Conservation (phyloP, 1,140 invertebrate species). For the Gonatopus flavifemur region DNA sequence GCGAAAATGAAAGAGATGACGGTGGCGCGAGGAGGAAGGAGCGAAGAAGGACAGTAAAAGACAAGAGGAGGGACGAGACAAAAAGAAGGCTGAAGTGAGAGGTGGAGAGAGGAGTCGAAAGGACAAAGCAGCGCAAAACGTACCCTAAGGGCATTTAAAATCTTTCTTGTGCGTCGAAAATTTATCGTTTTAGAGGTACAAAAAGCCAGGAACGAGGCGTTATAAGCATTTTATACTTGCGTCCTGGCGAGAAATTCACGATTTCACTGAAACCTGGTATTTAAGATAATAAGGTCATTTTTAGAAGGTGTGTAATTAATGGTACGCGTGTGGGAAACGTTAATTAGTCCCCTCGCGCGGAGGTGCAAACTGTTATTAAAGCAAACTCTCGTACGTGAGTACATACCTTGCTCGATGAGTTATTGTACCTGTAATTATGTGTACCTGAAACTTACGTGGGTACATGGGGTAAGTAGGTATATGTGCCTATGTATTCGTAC, state of each 20-base stretch:
- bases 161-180: conserved; percentile 21
- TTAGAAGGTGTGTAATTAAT: conserved; percentile 14
- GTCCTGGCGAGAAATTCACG: background rate
- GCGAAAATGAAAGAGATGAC: conserved; percentile 1
- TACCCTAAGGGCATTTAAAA: conserved; percentile 24
- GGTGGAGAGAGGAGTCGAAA: conserved; percentile 24
- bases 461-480: too few relatives aligned
- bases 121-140: conserved; percentile 38
- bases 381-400: background rate
- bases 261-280: too few relatives aligned
- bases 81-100: conserved; percentile 8
- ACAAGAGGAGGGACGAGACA: conserved; percentile 12
- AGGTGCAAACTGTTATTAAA: conserved; percentile 31
- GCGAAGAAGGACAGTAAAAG: conserved; percentile 7
- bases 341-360: conserved; percentile 25
- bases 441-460: too few relatives aligned
- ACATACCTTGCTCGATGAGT: conserved; percentile 17
- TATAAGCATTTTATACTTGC: background rate
- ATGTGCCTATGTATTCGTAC: conserved; percentile 6
- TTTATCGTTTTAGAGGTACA: conserved; percentile 13
- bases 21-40: conserved; percentile 10
- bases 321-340: conserved; percentile 18
- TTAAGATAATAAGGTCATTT: conserved; percentile 26
- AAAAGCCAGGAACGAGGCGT: background rate
- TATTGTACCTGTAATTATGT: conserved; percentile 29